Conservation (phyloP, 2,113 vertebrate genomes). For the Sturnus vulgaris region DNA sequence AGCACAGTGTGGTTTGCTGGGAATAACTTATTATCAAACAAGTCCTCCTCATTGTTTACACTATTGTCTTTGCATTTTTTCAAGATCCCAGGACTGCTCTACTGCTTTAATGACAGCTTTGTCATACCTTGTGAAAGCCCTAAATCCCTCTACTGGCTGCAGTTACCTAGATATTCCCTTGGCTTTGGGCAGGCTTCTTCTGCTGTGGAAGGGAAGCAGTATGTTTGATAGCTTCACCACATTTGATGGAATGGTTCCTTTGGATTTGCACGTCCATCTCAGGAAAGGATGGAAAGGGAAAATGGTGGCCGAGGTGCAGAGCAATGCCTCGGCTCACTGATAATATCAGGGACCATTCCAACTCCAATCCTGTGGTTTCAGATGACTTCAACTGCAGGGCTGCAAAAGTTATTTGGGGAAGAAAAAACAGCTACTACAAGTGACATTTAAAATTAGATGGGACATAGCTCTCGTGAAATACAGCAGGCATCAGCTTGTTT, state of each 20-base stretch:
- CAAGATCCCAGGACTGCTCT: neutral
- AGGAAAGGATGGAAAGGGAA: neutral
- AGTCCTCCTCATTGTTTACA: neutral
- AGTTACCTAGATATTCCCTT: neutral
- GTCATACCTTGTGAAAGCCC: neutral
- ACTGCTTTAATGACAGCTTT: neutral
- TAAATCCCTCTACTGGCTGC: neutral
- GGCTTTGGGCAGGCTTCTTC: neutral
- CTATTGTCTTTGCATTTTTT: neutral
- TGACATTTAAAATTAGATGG: constrained; percentile 14
- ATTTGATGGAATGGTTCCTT: neutral
- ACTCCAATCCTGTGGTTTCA: neutral
- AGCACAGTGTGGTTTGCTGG: neutral
- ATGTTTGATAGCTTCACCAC: neutral
- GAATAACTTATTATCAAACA: neutral
- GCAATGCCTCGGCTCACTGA: neutral
- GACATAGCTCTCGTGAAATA: neutral
- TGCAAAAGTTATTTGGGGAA: constrained; percentile 13
- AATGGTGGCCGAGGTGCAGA: neutral
- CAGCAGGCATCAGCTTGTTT: neutral
- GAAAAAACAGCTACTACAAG: constrained; percentile 6
- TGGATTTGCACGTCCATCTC: neutral
- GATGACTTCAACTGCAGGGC: neutral
- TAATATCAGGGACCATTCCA: constrained; percentile 8
- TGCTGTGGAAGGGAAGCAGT: neutral